Percentiles rank a stretch among this genome's conserved stretches.
phyloP scores from a whole-genome alignment of 2,888 invertebrate genomes.

The Hermaeophaga mercurialis region DNA sequence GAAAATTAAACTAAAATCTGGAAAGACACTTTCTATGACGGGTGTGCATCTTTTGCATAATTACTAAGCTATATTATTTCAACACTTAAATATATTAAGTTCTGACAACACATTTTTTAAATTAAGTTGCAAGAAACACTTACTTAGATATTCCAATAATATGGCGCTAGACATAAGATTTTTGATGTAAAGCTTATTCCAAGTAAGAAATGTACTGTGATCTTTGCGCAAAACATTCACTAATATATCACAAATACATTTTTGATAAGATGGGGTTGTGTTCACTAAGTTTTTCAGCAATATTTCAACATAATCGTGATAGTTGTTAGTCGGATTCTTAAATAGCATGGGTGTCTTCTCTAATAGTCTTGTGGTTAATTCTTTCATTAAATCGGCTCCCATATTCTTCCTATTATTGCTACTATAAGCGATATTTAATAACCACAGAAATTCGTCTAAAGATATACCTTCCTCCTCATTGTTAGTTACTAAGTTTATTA shows the following conservation, averaged over 20 bases:
- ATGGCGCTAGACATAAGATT: constrained; percentile 70
- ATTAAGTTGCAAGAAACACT: too few species aligned
- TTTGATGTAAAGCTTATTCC: constrained; percentile 72
- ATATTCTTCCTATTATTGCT: constrained; percentile 64
- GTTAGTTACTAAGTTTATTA: constrained; percentile 58
- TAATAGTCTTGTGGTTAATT: constrained; percentile 59
- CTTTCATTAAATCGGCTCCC: constrained; percentile 62
- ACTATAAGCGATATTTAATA: constrained; percentile 65
- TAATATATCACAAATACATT: constrained; percentile 66
- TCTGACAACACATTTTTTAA: too few species aligned
- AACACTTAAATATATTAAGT: too few species aligned
- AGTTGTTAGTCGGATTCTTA: constrained; percentile 53
- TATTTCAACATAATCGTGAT: constrained; percentile 64
- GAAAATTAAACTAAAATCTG: neutral
- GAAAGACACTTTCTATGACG: neutral
- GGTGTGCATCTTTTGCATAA: too few species aligned
- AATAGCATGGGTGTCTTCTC: constrained; percentile 46
- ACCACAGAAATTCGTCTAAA: constrained; percentile 64
- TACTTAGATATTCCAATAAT: constrained; percentile 65
- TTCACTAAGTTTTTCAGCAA: constrained; percentile 67
- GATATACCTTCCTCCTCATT: constrained; percentile 41
- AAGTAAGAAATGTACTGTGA: constrained; percentile 67
- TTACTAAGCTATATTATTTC: too few species aligned
- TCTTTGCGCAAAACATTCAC: constrained; percentile 67
- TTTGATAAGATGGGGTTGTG: constrained; percentile 59